Conservation (phyloP, 2,888 invertebrate genomes). For the Cheilosia vernalis region DNA sequence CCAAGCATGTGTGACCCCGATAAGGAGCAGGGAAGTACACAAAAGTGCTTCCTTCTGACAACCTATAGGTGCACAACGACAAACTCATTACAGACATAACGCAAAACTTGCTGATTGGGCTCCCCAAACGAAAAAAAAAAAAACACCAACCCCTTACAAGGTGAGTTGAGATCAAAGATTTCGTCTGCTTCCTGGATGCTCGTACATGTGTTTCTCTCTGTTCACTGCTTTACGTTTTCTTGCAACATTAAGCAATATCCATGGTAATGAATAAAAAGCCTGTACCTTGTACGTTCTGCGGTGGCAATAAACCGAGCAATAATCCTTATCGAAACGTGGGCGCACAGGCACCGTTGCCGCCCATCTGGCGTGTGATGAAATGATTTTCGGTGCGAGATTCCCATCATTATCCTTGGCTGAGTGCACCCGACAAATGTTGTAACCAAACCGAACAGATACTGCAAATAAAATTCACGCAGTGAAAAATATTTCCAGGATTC, state of each 20-base stretch:
- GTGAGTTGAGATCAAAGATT: constrained; percentile 72
- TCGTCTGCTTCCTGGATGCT: constrained; percentile 10
- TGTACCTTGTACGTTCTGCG: constrained; percentile 42
- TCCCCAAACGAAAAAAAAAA: constrained; percentile 9
- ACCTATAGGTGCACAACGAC: constrained; percentile 67
- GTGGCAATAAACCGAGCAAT: constrained; percentile 73
- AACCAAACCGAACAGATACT: constrained; percentile 69
- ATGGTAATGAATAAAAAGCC: constrained; percentile 71
- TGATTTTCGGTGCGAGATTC: constrained; percentile 71
- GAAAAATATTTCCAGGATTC: constrained; percentile 65
- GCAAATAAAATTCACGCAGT: constrained; percentile 72
- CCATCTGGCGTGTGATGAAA: constrained; percentile 66
- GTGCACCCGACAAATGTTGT: constrained; percentile 64
- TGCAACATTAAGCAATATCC: constrained; percentile 75
- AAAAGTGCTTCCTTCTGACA: constrained; percentile 47
- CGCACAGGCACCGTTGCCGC: constrained; percentile 26
- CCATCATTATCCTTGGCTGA: constrained; percentile 73
- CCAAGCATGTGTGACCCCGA: constrained; percentile 72
- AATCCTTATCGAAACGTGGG: constrained; percentile 71
- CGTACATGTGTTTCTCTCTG: constrained; percentile 61
- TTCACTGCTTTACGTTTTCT: constrained; percentile 65
- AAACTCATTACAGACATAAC: constrained; percentile 73
- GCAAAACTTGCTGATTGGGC: constrained; percentile 71
- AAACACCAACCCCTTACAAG: constrained; percentile 25
- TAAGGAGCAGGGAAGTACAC: constrained; percentile 48